Evolutionary conservation across 2,797 vertebrate species (phyloP).

Genomic region (Scyliorhinus canicula): DNA sequence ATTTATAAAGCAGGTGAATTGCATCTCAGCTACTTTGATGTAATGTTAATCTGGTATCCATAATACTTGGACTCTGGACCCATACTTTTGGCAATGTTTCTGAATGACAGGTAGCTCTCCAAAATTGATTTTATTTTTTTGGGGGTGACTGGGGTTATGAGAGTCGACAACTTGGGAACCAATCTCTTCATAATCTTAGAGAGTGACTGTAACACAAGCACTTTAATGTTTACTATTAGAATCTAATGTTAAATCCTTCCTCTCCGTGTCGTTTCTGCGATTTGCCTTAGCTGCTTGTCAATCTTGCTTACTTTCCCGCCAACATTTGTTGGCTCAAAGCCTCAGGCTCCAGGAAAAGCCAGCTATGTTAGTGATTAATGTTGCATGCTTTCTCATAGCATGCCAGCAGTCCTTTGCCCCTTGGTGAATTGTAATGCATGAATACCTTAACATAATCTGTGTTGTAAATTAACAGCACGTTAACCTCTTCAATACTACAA

Average conservation of each 20-base stretch:
- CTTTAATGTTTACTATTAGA: neutral
- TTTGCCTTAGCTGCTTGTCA: neutral
- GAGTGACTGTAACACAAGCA: neutral
- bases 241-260: neutral
- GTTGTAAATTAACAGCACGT: neutral
- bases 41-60: neutral
- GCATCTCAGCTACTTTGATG: neutral
- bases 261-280: neutral
- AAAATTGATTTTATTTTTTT: neutral
- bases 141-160: neutral
- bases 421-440: conserved; percentile 28
- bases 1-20: neutral
- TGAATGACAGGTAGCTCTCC: neutral
- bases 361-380: conserved; percentile 30
- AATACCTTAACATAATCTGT: conserved; percentile 24
- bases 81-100: neutral
- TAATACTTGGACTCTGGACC: neutral
- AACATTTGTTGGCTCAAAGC: conserved; percentile 5
- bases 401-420: conserved; percentile 17
- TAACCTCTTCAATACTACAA: conserved; percentile 23
- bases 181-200: neutral
- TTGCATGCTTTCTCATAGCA: conserved; percentile 34
- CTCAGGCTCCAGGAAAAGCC: neutral
- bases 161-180: neutral
- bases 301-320: conserved; percentile 35